Evolutionary conservation across 2,113 vertebrate species (phyloP), one percentile per base, ranked within the genome.

Genomic region (Terrapene triunguis): DNA sequence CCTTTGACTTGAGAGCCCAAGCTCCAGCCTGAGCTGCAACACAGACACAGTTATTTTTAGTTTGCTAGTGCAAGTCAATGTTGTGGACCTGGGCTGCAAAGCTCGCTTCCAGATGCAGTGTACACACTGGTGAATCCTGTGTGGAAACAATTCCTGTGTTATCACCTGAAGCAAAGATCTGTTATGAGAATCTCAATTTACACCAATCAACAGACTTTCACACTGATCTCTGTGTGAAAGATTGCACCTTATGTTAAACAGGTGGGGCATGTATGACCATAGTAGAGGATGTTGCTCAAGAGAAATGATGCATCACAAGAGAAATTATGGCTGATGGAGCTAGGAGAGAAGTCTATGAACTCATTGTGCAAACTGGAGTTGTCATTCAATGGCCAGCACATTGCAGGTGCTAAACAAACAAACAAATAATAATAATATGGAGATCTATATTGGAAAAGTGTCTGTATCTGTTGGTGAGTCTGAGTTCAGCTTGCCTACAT

Each of bases 371-470:
- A 90, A 35, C 12, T 16, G 9, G 11, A 84, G 3, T 17, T 11
- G 1, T 50, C 4, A 2, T 62, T 82, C 16, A 12, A 2, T 4
- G 11, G 1, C 88, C 72, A 13, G 16, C 2, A 1, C 0, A 1
- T 9, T 38, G 9, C 24, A 44, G 38, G 27, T 53, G 32, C 4
- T 50, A 38, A 42, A 14, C 2, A 57, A 88, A 82, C 4, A 21
- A 4, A 6, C 10, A 25, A 22, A 5, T 84, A 22, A 35, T 57
- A 89, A 87, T 80, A 3, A 74, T 55, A 82, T 8, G 32, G 44
- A 8, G 80, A 10, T 1, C 0, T 84, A 0, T 3, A 4, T 88
- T 82, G 88, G 21, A 11, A 84, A 27, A 82, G 17, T 47, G 9
- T 2, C 3, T 1, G 0, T 72, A 3, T 48, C 29, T 69, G 1